Evolutionary conservation across 2,888 invertebrate species (phyloP).

Genomic region (Oscheius sp.): DNA sequence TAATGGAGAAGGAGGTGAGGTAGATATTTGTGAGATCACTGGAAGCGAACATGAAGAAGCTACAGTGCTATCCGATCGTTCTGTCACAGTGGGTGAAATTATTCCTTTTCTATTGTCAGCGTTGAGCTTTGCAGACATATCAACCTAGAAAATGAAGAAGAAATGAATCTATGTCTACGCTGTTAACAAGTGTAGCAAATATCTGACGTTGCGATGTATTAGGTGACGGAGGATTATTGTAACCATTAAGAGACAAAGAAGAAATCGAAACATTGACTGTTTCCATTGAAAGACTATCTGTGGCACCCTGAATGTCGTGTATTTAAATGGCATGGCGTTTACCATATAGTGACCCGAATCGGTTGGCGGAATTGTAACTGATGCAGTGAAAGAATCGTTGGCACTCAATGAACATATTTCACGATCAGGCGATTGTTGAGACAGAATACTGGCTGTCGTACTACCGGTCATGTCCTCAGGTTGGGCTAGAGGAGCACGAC

Average conservation of each 20-base stretch:
- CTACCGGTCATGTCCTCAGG: conserved; percentile 61
- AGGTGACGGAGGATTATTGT: conserved; percentile 44
- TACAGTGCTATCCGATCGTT: conserved; percentile 40
- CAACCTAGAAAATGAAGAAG: background rate
- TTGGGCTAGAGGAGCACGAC: conserved; percentile 58
- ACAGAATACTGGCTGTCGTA: conserved; percentile 34
- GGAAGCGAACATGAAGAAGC: conserved; percentile 53
- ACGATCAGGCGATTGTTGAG: conserved; percentile 21
- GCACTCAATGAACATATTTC: conserved; percentile 20
- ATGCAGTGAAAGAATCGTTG: conserved; percentile 3
- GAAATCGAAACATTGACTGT: conserved; percentile 23
- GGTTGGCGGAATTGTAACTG: background rate
- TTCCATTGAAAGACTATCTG: conserved; percentile 17
- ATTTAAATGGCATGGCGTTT: background rate
- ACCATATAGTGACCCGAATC: conserved; percentile 14
- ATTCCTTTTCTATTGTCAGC: conserved; percentile 16
- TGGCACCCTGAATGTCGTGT: background rate
- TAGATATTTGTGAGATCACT: conserved; percentile 48
- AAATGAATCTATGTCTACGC: background rate
- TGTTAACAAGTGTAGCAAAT: conserved; percentile 24
- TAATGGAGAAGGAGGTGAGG: conserved; percentile 16
- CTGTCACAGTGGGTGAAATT: conserved; percentile 22
- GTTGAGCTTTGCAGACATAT: conserved; percentile 7
- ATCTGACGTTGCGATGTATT: conserved; percentile 47
- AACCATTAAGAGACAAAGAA: conserved; percentile 13